These are phyloP conservation scores for Sinelater perroti DNA, from an alignment of 2,888 invertebrate species.

Conservation along the genomic window DNA sequence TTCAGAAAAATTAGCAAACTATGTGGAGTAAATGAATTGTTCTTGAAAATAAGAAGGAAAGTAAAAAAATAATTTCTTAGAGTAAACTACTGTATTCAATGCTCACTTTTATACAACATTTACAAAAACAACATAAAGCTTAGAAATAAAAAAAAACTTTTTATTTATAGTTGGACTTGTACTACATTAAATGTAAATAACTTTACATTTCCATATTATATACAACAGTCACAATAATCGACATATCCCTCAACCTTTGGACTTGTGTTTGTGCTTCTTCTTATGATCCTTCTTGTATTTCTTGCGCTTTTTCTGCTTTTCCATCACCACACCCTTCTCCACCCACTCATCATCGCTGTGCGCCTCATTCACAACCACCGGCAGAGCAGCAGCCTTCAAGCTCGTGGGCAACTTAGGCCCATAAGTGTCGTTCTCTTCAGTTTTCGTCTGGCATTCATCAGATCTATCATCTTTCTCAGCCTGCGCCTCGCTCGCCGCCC, in stretches of 20 bases:
- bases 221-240: no score
- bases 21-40: no score
- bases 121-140: no score
- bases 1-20: no score
- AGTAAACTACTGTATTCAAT: no score
- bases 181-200: no score
- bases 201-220: no score
- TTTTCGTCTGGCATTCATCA: conserved; percentile 1
- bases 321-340: conserved; percentile 53
- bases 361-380: conserved; percentile 46
- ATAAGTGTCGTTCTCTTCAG: conserved; percentile 58
- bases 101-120: no score
- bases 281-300: conserved; percentile 54
- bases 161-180: no score
- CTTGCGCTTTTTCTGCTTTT: conserved; percentile 60
- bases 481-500: conserved; percentile 25
- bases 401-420: conserved; percentile 67
- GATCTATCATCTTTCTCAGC: conserved; percentile 17
- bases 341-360: conserved; percentile 63
- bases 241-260: conserved; percentile 19
- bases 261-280: conserved; percentile 45
- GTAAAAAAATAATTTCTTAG: no score
- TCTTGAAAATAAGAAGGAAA: no score
- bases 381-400: conserved; percentile 27
- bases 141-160: no score